Evolutionary conservation across 2,888 invertebrate genomes (phyloP), one percentile per base, ranked within the genome.

Genomic region (Neria commutata): DNA sequence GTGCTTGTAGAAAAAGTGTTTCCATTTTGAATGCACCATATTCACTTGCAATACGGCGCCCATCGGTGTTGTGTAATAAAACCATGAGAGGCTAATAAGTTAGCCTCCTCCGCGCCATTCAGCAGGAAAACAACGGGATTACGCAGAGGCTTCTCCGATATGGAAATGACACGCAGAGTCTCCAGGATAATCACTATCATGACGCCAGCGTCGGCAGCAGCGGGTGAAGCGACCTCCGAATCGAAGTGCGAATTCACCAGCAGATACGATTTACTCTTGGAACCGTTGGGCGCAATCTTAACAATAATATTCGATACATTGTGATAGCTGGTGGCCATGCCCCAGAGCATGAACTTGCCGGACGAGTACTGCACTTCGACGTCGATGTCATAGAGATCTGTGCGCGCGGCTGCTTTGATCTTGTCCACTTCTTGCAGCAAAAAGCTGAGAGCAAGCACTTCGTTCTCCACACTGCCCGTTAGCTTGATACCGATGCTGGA

Each of bases 211-310:
- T 89, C 89, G 25, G 85, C 87, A 8, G 86, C 86, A 0, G 67
- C 78, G 73, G 92, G 88, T 69, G 94, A 94, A 67, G 88, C 91
- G 21, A 92, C 88, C 63, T 94, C 93, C 46, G 93, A 90, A 80
- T 98, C 97, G 81, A 91, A 96, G 78, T 98, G 98, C 63, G 95
- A 94, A 83, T 97, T 98, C 51, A 98, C 82, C 45, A 97, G 83
- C 47, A 81, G 57, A 58, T 74, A 74, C 0, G 75, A 69, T 0
- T 67, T 55, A 34, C 70, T 75, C 6, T 34, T 58, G 0, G 67
- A 61, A 21, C 67, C 66, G 54, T 71, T 76, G 1, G 75, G 69
- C 1, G 71, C 54, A 5, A 81, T 63, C 50, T 72, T 79, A 0
- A 80, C 80, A 48, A 80, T 65, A n/a, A 80, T 63, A 63, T 81